Evolutionary conservation across 2,113 vertebrate genomes (phyloP).

Genomic region (Dromiciops gliroides): DNA sequence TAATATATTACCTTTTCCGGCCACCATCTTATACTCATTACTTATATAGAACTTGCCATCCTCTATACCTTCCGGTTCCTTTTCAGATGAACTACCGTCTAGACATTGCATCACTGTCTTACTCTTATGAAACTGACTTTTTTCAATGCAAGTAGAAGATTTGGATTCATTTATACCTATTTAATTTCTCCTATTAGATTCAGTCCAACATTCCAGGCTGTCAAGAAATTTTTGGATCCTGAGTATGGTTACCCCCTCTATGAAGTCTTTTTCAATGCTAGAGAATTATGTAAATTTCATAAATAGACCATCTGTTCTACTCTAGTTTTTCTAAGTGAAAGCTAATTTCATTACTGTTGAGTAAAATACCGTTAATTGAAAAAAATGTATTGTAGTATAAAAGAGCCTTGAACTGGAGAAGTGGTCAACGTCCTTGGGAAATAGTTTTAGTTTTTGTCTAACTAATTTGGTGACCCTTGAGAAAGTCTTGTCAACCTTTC

Average conservation of each 20-base stretch:
- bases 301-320: background rate
- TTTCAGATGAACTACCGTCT: background rate
- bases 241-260: background rate
- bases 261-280: background rate
- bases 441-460: background rate
- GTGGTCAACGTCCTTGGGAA: background rate
- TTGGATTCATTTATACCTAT: background rate
- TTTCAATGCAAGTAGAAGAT: background rate
- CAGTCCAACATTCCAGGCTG: background rate
- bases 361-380: background rate
- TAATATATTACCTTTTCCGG: background rate
- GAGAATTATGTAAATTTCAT: background rate
- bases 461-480: background rate
- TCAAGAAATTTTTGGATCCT: background rate
- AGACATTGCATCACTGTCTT: background rate
- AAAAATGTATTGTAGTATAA: background rate
- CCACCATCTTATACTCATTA: background rate
- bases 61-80: background rate
- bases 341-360: background rate
- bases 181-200: background rate
- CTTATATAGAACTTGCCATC: background rate
- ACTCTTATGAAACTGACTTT: background rate
- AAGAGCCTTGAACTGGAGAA: background rate
- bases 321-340: background rate
- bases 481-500: background rate